These are phyloP conservation scores for Tetragnatha versicolor DNA, from an alignment of 1,140 invertebrate genomes.

Conservation along the genomic window DNA sequence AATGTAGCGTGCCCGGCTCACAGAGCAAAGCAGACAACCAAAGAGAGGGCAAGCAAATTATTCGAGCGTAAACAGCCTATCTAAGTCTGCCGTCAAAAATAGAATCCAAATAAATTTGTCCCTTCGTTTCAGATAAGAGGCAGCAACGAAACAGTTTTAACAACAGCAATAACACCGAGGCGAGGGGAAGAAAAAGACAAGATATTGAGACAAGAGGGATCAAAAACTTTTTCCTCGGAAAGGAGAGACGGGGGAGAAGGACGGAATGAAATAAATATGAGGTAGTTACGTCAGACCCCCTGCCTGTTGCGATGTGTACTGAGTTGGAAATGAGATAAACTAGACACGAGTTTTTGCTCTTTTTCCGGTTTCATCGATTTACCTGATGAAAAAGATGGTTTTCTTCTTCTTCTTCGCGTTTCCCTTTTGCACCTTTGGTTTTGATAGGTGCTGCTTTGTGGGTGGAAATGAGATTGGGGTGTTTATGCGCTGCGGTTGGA, in stretches of 20 bases:
- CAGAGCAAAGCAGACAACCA: slow-evolving; percentile 33
- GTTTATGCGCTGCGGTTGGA: too few relatives aligned
- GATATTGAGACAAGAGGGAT: slow-evolving; percentile 37
- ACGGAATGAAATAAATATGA: slow-evolving; percentile 50
- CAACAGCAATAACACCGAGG: slow-evolving; percentile 37
- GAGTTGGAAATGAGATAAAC: slow-evolving; percentile 45
- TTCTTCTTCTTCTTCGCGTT: neutral
- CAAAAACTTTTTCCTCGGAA: slow-evolving; percentile 15
- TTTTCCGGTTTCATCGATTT: neutral
- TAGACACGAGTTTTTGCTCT: neutral
- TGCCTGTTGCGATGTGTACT: slow-evolving; percentile 36
- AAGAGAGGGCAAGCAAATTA: slow-evolving; percentile 6
- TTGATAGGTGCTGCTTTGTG: too few relatives aligned
- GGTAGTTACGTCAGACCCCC: slow-evolving; percentile 44
- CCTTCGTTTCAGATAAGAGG: slow-evolving; percentile 42
- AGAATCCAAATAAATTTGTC: slow-evolving; percentile 53
- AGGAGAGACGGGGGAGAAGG: neutral
- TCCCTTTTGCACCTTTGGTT: neutral
- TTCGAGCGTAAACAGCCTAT: slow-evolving; percentile 48
- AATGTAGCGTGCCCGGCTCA: slow-evolving; percentile 32
- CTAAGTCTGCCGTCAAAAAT: slow-evolving; percentile 29
- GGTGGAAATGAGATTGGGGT: too few relatives aligned
- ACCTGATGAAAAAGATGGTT: neutral
- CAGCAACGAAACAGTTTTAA: slow-evolving; percentile 38
- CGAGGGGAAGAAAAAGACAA: too few relatives aligned